Conservation (phyloP, 2,113 vertebrate genomes). For the Megatriorchis doriae region DNA sequence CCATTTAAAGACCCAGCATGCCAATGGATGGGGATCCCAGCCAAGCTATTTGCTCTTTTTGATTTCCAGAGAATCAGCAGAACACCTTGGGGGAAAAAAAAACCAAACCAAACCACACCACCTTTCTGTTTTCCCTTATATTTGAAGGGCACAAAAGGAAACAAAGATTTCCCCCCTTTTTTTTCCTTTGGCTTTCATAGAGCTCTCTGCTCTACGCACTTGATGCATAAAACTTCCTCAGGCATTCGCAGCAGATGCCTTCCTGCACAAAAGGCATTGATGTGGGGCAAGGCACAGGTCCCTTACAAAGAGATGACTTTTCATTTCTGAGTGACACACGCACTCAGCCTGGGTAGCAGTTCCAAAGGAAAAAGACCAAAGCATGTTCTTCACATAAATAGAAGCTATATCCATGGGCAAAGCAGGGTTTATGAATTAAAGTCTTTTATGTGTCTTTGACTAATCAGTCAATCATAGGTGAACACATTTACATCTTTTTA, state of each 20-base stretch:
- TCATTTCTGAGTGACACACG: neutral
- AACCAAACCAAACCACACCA: neutral
- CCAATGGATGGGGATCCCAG: neutral
- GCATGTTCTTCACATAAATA: neutral
- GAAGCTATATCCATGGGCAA: neutral
- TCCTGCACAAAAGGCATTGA: neutral
- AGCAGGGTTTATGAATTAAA: neutral
- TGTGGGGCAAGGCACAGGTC: neutral
- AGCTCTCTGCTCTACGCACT: neutral
- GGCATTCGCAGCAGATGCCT: neutral
- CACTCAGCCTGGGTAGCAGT: neutral
- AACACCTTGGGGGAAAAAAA: neutral
- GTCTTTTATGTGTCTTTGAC: conserved; percentile 7
- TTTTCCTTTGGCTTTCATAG: neutral
- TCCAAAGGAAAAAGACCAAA: neutral
- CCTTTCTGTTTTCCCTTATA: neutral
- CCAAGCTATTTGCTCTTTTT: neutral
- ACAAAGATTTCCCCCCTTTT: neutral
- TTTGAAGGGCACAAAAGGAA: neutral
- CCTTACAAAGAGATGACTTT: neutral
- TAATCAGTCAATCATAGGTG: conserved; percentile 25
- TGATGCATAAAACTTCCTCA: neutral
- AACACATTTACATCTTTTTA: conserved; percentile 33
- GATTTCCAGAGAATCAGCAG: neutral
- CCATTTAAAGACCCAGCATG: neutral